phyloP scores from a whole-genome alignment of 2,888 invertebrate genomes.

The Dicyrtomina minuta region DNA sequence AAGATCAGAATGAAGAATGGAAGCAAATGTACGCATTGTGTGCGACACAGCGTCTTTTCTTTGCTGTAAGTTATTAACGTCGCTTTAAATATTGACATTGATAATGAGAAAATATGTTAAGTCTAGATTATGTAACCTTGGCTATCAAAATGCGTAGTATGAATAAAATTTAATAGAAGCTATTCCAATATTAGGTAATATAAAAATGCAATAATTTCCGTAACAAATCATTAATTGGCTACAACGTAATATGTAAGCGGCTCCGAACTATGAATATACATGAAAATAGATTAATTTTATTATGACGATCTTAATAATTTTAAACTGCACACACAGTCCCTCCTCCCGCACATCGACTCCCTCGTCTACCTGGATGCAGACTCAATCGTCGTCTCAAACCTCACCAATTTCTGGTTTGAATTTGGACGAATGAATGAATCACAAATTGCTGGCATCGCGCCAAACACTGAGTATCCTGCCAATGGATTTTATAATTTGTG shows the following conservation, averaged over 20 bases:
- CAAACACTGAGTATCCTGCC: slow-evolving; percentile 87
- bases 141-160: too few relatives aligned
- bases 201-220: too few relatives aligned
- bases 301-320: too few relatives aligned
- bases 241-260: too few relatives aligned
- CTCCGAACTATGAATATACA: too few relatives aligned
- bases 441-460: slow-evolving; percentile 85
- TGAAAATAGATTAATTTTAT: too few relatives aligned
- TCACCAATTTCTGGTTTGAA: slow-evolving; percentile 78
- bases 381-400: slow-evolving; percentile 79
- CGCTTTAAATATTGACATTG: background rate
- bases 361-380: slow-evolving; percentile 92
- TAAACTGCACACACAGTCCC: too few relatives aligned
- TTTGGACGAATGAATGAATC: slow-evolving; percentile 78
- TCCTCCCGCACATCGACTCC: slow-evolving; percentile 70
- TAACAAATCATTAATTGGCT: too few relatives aligned
- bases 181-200: too few relatives aligned
- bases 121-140: too few relatives aligned
- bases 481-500: slow-evolving; percentile 95
- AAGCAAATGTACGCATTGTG: slow-evolving; percentile 87
- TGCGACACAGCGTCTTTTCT: slow-evolving; percentile 87
- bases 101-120: too few relatives aligned
- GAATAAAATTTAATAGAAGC: too few relatives aligned
- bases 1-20: slow-evolving; percentile 62
- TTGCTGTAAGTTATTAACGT: slow-evolving; percentile 72